Evolutionary conservation across 2,888 invertebrate genomes (phyloP), one percentile per base, ranked within the genome.

Genomic region (Metalampra italica): DNA sequence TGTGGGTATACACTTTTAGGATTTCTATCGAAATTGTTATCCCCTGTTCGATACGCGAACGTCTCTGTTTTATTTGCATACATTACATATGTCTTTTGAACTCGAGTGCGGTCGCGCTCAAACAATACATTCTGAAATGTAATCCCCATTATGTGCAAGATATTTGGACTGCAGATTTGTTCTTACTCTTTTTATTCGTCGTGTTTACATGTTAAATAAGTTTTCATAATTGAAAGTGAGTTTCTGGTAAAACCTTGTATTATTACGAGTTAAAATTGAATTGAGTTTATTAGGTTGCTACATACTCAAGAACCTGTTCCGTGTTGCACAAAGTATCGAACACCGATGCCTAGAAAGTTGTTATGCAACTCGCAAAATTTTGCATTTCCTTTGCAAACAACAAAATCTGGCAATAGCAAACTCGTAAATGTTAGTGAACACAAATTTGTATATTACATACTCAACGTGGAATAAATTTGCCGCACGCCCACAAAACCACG

Each of bases 21-120:
- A 56, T 61, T 59, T 61, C 66, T 67, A 36, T 36, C n/a, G 67
- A 66, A 73, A 71, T 3, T 69, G 64, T 61, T 66, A n/a, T 70
- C 68, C 66, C 61, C 56, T 56, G 39, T 44, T 44, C 43, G 46
- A 46, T 43, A 54, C 59, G n/a, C n/a, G 60, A 66, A 62, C 59
- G 54, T 64, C 55, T 68, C 55, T 68, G 63, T 63, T 70, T 65
- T 72, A 69, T 71, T 74, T 66, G 59, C 65, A 61, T 69, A 60
- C 59, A 59, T 62, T 62, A n/a, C n/a, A n/a, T n/a, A 53, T 55
- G 58, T 64, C 59, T 67, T 57, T 55, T 65, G 68, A 63, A 61
- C 59, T 62, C 59, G 48, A 67, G 60, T 62, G 51, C 46, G 50
- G 54, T 49, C 46, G 46, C 51, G 45, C 37, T 54, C 56, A 52